These are phyloP conservation scores for Acanthosepion esculentum DNA, from an alignment of 2,888 invertebrate species.

Conservation along the genomic window DNA sequence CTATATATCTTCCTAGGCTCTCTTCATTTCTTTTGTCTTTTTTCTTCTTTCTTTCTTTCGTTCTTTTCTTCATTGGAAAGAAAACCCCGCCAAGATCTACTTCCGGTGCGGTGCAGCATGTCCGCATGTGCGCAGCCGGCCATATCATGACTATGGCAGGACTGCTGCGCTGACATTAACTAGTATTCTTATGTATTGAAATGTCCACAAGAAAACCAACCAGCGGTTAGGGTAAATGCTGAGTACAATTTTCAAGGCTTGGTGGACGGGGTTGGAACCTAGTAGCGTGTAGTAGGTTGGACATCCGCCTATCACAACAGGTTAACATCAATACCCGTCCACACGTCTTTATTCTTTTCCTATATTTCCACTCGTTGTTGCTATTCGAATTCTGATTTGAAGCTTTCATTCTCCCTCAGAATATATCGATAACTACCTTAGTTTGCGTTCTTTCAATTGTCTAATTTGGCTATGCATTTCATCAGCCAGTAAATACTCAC, in stretches of 20 bases:
- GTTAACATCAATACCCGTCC: slow-evolving; percentile 17
- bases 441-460: neutral
- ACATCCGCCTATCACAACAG: neutral
- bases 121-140: neutral
- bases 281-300: neutral
- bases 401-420: neutral
- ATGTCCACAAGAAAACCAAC: neutral
- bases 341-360: neutral
- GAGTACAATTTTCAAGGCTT: neutral
- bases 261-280: neutral
- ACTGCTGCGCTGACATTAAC: neutral
- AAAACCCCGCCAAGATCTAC: neutral
- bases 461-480: neutral
- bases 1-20: too few species aligned
- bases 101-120: neutral
- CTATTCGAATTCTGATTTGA: neutral
- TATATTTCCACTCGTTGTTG: neutral
- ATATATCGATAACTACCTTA: neutral
- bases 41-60: too few species aligned
- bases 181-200: neutral
- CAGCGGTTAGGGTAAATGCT: neutral
- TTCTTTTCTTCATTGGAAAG: neutral
- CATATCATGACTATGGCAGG: neutral
- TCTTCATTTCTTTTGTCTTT: too few species aligned
- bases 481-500: neutral